Base-by-base conservation (phyloP, 2,888 invertebrate species). In the Patella ulyssiponensis region DNA sequence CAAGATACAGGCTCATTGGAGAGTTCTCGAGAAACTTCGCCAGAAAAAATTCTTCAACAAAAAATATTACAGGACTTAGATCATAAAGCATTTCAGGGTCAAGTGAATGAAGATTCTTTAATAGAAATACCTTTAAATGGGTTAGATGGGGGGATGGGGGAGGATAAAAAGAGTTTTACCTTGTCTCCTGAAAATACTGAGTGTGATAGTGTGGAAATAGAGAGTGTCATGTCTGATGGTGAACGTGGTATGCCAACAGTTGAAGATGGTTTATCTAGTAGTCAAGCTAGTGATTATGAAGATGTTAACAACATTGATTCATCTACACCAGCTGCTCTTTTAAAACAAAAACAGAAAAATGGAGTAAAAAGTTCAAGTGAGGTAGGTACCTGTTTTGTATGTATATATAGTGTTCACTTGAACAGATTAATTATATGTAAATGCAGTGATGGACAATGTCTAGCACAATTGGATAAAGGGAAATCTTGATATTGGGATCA, bases 201-300 rank as follows among this genome's bases (percentile, higher is more conserved):
- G 92, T 96, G 96, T 91, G 97, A 96, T 92, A 96, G 96, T 82
- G 96, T 96, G 91, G 96, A 96, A 90, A 93, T 96, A 87, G 96
- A 96, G 92, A 97, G 90, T 84, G 88, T 91, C 27, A 83, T 88
- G 14, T 91, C 91, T 0, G 91, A 91, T 76, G 90, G 87, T 17
- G 89, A 87, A 20, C 85, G 87, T 73, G 88, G 88, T 9, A 96
- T 98, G 95, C 98, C 98, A 0, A 95, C 97, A 20, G 94, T 98
- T 71, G 97, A 98, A 91, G 98, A 98, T 92, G 98, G 97, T 0
- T 93, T 98, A 78, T 97, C 97, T 2, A 97, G 97, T 58, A 97
- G 97, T 2, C 97, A 97, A 90, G 96, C 95, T 1, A 97, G 97
- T 82, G 98, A 98, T 90, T 96, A 95, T 0, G 98, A 98, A 51